These are phyloP conservation scores for Dynastes tityus DNA, from an alignment of 2,888 invertebrate species.

Conservation along the genomic window DNA sequence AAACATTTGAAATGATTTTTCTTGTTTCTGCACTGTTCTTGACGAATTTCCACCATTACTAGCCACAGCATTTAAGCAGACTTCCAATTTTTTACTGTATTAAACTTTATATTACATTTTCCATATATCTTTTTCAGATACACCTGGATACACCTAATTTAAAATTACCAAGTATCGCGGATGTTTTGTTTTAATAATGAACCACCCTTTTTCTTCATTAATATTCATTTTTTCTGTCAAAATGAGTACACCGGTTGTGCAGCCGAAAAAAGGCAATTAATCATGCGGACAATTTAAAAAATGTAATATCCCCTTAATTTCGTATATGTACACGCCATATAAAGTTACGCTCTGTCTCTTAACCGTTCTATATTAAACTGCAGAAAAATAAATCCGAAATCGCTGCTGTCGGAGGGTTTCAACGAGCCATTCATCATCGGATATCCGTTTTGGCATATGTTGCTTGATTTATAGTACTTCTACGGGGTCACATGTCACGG, in stretches of 20 bases:
- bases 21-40: too few relatives aligned
- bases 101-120: too few relatives aligned
- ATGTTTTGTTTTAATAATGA: not conserved
- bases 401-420: conserved; percentile 41
- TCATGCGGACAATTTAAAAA: conserved; percentile 28
- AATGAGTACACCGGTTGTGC: not conserved
- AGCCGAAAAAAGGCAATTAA: conserved; percentile 28
- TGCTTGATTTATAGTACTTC: conserved; percentile 59
- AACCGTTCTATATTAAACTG: conserved; percentile 44
- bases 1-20: too few relatives aligned
- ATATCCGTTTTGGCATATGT: conserved; percentile 49
- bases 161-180: too few relatives aligned
- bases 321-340: conserved; percentile 10
- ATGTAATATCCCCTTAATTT: conserved; percentile 38
- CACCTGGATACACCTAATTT: too few relatives aligned
- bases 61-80: too few relatives aligned
- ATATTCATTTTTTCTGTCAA: conserved; percentile 25
- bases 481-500: conserved; percentile 55
- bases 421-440: conserved; percentile 41
- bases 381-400: conserved; percentile 43
- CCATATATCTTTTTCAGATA: too few relatives aligned
- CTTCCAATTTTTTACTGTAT: too few relatives aligned
- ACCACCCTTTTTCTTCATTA: conserved; percentile 19
- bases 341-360: conserved; percentile 20
- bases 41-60: too few relatives aligned